Conservation (phyloP, 2,113 vertebrate genomes). For the Rhodinocichla rosea region DNA sequence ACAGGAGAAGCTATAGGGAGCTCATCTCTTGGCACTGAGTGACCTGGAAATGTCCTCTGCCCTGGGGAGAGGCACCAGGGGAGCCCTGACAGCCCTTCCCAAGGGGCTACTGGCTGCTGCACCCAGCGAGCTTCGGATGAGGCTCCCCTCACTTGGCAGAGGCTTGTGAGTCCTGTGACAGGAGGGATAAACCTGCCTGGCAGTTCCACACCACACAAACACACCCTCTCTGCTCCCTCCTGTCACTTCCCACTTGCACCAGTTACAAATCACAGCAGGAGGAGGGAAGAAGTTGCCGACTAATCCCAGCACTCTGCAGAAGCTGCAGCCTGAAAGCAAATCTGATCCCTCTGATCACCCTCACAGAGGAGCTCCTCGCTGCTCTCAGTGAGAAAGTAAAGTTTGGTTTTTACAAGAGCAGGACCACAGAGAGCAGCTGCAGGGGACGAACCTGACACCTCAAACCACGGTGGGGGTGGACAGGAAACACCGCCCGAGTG, state of each 20-base stretch:
- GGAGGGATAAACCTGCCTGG: background rate
- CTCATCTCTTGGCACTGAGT: background rate
- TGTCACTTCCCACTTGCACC: constrained; percentile 2
- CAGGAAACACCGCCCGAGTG: fast-evolving
- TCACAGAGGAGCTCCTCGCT: fast-evolving
- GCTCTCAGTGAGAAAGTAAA: background rate
- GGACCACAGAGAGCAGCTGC: background rate
- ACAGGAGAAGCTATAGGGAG: background rate
- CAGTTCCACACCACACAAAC: background rate
- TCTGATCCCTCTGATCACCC: background rate
- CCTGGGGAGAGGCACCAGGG: background rate
- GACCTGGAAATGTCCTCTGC: background rate
- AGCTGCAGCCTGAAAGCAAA: background rate
- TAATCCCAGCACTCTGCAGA: background rate
- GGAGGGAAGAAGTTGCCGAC: background rate
- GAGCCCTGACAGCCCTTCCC: background rate
- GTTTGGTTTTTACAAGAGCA: background rate
- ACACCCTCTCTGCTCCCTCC: background rate
- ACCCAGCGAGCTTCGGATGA: fast-evolving
- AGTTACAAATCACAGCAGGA: background rate
- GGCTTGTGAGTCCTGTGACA: background rate
- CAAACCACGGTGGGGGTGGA: background rate
- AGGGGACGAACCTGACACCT: background rate
- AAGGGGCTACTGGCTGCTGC: background rate
- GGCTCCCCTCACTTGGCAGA: background rate